Conservation (phyloP, 2,888 invertebrate genomes). For the Lasioglossum oenotherae region DNA sequence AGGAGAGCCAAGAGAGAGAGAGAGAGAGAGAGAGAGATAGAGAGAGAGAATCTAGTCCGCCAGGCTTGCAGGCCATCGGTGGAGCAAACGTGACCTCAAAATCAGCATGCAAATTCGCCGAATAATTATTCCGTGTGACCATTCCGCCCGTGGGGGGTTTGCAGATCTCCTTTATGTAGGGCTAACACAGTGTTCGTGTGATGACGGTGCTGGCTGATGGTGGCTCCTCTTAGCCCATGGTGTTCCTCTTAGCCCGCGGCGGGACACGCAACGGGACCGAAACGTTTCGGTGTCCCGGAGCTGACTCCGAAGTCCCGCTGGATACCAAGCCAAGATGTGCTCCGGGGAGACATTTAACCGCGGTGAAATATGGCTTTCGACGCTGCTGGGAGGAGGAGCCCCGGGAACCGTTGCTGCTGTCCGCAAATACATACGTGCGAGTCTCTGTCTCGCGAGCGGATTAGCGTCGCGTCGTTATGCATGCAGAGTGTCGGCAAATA, state of each 20-base stretch:
- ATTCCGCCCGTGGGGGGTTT: constrained; percentile 65
- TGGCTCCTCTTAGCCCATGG: neutral
- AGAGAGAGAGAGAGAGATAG: too few species aligned
- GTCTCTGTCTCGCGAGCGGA: constrained; percentile 11
- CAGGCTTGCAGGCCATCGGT: constrained; percentile 53
- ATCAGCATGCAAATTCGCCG: constrained; percentile 82
- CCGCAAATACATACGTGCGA: constrained; percentile 28
- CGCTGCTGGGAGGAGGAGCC: constrained; percentile 24
- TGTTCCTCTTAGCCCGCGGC: neutral
- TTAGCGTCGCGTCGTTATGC: constrained; percentile 27
- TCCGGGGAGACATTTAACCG: constrained; percentile 61
- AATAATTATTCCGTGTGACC: constrained; percentile 82
- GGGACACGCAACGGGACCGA: neutral
- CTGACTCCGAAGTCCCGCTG: constrained; percentile 41
- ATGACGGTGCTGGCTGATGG: neutral
- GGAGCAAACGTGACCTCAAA: constrained; percentile 80
- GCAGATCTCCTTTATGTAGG: constrained; percentile 75
- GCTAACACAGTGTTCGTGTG: constrained; percentile 7
- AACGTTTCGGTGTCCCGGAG: constrained; percentile 13
- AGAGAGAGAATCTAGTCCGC: neutral
- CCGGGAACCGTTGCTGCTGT: constrained; percentile 7
- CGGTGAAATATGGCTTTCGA: constrained; percentile 64
- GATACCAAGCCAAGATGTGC: constrained; percentile 36
- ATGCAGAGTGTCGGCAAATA: constrained; percentile 20
- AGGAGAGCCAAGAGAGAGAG: neutral